Conservation (phyloP, 2,888 invertebrate species). For the Enchytraeus crypticus region DNA sequence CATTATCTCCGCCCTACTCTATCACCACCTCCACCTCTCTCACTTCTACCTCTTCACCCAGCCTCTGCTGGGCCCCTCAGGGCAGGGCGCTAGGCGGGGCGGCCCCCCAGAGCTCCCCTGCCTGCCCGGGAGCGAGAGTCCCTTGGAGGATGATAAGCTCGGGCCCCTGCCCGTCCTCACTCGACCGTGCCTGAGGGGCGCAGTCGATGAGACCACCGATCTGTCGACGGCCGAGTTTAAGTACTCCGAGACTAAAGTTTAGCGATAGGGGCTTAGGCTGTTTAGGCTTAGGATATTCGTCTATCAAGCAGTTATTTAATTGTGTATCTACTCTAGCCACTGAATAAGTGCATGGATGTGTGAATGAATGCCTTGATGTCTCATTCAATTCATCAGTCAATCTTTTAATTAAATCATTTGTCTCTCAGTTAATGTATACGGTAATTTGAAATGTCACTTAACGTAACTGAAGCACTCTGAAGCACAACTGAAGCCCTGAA, state of each 20-base stretch:
- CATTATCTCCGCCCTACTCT: background rate
- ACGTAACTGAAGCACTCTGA: too few species aligned
- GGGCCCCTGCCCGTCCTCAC: background rate
- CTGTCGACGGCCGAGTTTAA: background rate
- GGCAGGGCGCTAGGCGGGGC: background rate
- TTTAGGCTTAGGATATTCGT: too few species aligned
- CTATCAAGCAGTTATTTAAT: too few species aligned
- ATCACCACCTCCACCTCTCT: slow-evolving; percentile 2
- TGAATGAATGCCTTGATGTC: too few species aligned
- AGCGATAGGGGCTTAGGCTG: background rate
- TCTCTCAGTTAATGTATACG: too few species aligned
- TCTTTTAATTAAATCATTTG: too few species aligned
- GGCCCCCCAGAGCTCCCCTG: background rate
- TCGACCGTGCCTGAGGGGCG: background rate
- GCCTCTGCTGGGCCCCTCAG: background rate
- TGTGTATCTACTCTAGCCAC: too few species aligned
- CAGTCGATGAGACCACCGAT: background rate
- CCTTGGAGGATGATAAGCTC: background rate
- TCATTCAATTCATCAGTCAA: too few species aligned
- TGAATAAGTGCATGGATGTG: too few species aligned
- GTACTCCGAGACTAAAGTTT: slow-evolving; percentile 9
- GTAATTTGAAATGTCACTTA: too few species aligned
- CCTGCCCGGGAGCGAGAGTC: background rate
- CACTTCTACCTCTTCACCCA: background rate
- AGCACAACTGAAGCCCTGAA: too few species aligned